Base-by-base conservation (phyloP, 2,113 vertebrate genomes). In the Barbus barbus region DNA sequence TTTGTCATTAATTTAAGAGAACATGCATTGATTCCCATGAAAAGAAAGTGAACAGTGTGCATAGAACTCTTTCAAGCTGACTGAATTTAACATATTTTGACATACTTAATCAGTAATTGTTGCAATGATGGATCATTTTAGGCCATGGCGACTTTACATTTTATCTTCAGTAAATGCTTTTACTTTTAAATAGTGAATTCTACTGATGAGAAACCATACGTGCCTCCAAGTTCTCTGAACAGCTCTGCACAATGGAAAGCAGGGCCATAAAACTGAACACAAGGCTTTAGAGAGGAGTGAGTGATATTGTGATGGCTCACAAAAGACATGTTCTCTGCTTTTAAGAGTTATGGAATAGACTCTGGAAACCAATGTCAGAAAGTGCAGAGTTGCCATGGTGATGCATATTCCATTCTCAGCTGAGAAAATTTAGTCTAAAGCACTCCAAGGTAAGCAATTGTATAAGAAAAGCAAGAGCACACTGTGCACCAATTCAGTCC, bases 371-470 rank as follows among this genome's bases (percentile, higher is more conserved):
- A 36, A 4, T 58, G 28, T 24, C 20, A n/a, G 28, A 82, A 84
- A 28, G 51, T 78, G 44, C 69, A 24, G 44, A 13, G 83, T 88
- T 81, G 81, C 74, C 36, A 46, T 86, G 76, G 86, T 56, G 85
- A 90, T 78, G 53, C 36, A 41, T 11, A 67, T 85, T 53, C 18
- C 36, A 82, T 53, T 86, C 48, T 81, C 73, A 22, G 9, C 4
- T 26, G 3, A 16, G 80, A 71, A 85, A 41, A 82, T 67, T 51
- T 79, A 81, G 36, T 79, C 41, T 81, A 44, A 85, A 72, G 74
- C 71, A 79, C 46, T 41, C 44, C 18, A 33, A 79, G 61, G 18
- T 46, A 65, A 33, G 28, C 48, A 60, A n/a, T 22, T 75, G 31
- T 51, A 31, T 22, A 36, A 4, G 38, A 83, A 77, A 48, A 78